phyloP scores from a whole-genome alignment of 30 jellyfish, hydroid and myxozoan species.

The Sanderia malayensis region DNA sequence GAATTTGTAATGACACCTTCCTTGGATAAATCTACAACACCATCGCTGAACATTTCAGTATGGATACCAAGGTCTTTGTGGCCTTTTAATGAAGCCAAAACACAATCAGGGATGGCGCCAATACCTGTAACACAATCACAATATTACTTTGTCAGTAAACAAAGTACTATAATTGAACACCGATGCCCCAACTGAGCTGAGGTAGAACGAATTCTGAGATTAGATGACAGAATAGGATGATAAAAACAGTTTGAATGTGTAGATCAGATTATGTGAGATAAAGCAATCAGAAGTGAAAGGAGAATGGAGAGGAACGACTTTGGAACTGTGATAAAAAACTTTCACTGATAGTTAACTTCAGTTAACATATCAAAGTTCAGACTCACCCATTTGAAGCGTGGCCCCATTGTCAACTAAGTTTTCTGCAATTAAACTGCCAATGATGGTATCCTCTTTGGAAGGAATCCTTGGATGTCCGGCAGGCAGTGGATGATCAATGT shows the following conservation, averaged over 20 bases:
- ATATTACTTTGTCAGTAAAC: too few relatives aligned
- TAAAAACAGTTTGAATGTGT: too few relatives aligned
- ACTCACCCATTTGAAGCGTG: slow-evolving; percentile 80
- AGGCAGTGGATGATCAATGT: slow-evolving; percentile 63
- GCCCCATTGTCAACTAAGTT: slow-evolving; percentile 84
- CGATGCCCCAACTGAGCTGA: too few relatives aligned
- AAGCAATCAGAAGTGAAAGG: too few relatives aligned
- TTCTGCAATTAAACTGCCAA: slow-evolving; percentile 81
- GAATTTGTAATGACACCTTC: slow-evolving; percentile 70
- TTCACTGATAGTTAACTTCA: too few relatives aligned
- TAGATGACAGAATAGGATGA: too few relatives aligned
- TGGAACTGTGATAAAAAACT: too few relatives aligned
- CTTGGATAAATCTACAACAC: slow-evolving; percentile 62
- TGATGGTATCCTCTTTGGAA: slow-evolving; percentile 51
- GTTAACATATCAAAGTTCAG: neutral
- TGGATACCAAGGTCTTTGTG: slow-evolving; percentile 85
- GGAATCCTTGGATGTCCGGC: slow-evolving; percentile 35
- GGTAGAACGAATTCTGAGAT: too few relatives aligned
- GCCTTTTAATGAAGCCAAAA: slow-evolving; percentile 46
- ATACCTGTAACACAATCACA: slow-evolving; percentile 70
- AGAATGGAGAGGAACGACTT: too few relatives aligned
- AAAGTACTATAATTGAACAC: too few relatives aligned
- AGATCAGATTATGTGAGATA: too few relatives aligned
- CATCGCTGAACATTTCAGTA: slow-evolving; percentile 87
- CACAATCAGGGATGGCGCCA: slow-evolving; percentile 79